Conservation (phyloP, 2,113 vertebrate species). For the Phainopepla nitens region DNA sequence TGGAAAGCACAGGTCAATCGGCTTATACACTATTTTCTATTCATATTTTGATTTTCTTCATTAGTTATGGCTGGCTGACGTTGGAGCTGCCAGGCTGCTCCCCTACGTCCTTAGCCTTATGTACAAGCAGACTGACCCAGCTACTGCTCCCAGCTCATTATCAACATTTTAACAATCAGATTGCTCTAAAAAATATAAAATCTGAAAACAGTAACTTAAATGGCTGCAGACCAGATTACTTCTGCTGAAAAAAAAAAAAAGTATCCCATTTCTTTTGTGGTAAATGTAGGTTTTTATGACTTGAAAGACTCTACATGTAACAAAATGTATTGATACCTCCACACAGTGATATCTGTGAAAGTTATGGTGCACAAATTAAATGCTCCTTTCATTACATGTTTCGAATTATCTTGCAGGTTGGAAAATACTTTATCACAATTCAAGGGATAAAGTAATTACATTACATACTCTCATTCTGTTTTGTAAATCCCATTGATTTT, state of each 20-base stretch:
- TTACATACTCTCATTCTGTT: background rate
- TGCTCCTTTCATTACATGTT: background rate
- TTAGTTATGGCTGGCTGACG: background rate
- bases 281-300: background rate
- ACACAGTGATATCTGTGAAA: background rate
- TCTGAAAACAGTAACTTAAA: background rate
- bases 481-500: background rate
- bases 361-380: background rate
- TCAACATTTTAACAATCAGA: background rate
- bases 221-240: background rate
- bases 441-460: background rate
- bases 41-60: background rate
- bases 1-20: background rate
- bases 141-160: background rate
- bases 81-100: background rate
- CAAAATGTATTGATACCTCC: background rate
- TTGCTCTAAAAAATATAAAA: background rate
- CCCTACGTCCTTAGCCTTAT: accelerated
- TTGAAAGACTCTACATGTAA: background rate
- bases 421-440: background rate
- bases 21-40: background rate
- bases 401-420: background rate
- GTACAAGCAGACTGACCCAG: background rate
- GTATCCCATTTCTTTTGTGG: background rate
- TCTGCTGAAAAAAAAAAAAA: background rate